Evolutionary conservation across 2,113 vertebrate species (phyloP), one percentile per base, ranked within the genome.

Genomic region (Peromyscus polionotus): DNA sequence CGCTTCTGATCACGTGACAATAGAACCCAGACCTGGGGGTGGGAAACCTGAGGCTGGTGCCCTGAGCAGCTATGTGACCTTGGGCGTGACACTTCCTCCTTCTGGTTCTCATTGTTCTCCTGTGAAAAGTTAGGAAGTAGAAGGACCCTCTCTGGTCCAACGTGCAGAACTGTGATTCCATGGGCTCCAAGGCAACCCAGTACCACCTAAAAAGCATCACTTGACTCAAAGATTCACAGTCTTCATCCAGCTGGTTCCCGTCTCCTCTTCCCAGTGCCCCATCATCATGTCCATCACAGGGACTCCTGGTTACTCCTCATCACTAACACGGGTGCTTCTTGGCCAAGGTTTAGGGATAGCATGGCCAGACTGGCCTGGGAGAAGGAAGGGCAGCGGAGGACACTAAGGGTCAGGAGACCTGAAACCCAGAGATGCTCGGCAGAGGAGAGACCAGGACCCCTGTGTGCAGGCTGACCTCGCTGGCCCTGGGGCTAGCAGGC

Each of bases 101-200:
- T 73, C 85, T 33, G 87, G 88, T 77, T 24, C 76, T 95, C 80
- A 33, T 72, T 97, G 90, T 95, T 79, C 75, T 81, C 45, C 57
- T 67, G 31, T 2, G 57, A 81, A 72, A 14, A 3, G 31, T 8
- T n/a, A 42, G 36, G 79, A 45, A 83, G 39, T 45, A 51, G 72
- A 54, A 76, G 20, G 33, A 10, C 5, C 0, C 63, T 65, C 33
- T 77, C 33, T 63, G 48, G 9, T 77, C 90, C 48, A 2, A 0
- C 11, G 5, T 54, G 19, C 10, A 31, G 77, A 63, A 75, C 39
- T 88, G 3, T 28, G 75, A 42, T 14, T 84, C 63, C 22, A 20
- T 1, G 4, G 33, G 79, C 61, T 63, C 91, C 19, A 6, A 31
- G 0, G 6, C 70, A 8, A 0, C 28, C 67, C 22, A 54, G 91